phyloP scores from a whole-genome alignment of 2,888 invertebrate genomes.

The Andrena marginata region DNA sequence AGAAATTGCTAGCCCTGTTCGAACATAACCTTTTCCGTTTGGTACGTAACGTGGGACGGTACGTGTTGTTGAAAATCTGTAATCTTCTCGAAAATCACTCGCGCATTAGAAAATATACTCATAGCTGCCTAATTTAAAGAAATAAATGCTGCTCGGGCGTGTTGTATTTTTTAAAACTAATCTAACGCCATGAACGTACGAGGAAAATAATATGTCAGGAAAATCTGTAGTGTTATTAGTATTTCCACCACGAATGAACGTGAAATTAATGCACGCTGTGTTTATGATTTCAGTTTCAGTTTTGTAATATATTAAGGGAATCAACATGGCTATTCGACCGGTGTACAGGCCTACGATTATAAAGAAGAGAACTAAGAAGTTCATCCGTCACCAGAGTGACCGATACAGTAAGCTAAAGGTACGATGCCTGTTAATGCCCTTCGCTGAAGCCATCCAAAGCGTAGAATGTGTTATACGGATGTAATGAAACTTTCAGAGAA shows the following conservation, averaged over 20 bases:
- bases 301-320: conserved; percentile 49
- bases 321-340: conserved; percentile 95
- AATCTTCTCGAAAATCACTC: conserved; percentile 64
- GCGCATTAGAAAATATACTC: conserved; percentile 12
- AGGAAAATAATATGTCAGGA: conserved; percentile 8
- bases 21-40: conserved; percentile 52
- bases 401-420: conserved; percentile 97
- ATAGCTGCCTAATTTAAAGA: conserved; percentile 22
- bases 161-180: conserved; percentile 56
- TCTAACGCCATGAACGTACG: background rate
- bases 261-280: conserved; percentile 6
- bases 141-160: conserved; percentile 13
- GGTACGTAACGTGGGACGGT: conserved; percentile 60
- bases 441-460: background rate
- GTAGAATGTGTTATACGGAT: background rate
- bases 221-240: conserved; percentile 10
- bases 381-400: conserved; percentile 99
- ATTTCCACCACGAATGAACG: background rate
- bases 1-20: conserved; percentile 15
- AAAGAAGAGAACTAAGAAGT: conserved; percentile 99
- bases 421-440: conserved; percentile 17
- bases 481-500: conserved; percentile 87
- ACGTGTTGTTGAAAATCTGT: conserved; percentile 69
- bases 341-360: conserved; percentile 95
- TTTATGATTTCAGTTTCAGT: conserved; percentile 28